Conservation (phyloP, 2,888 invertebrate genomes). For the Drosophila percnosoma region DNA sequence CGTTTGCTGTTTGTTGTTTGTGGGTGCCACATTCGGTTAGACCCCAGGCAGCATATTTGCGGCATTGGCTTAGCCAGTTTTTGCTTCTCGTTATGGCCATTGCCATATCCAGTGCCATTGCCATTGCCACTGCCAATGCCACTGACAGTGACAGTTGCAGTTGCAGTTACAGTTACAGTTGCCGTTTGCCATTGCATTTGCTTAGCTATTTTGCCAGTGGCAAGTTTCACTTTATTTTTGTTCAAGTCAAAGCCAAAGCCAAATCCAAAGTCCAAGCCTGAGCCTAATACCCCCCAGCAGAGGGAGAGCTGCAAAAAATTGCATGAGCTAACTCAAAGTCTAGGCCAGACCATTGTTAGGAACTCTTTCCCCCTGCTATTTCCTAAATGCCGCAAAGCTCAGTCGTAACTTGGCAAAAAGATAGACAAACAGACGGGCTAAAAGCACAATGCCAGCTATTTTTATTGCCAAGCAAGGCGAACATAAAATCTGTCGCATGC, state of each 20-base stretch:
- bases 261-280: constrained; percentile 54
- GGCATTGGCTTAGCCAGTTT: constrained; percentile 58
- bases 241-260: constrained; percentile 58
- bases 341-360: constrained; percentile 62
- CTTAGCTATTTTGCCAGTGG: constrained; percentile 54
- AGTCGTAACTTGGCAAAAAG: constrained; percentile 57
- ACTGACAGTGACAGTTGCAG: constrained; percentile 1
- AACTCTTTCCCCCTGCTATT: constrained; percentile 21
- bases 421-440: constrained; percentile 47
- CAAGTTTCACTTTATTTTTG: constrained; percentile 71
- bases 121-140: constrained; percentile 34
- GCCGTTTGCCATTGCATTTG: constrained; percentile 14
- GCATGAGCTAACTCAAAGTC: constrained; percentile 67
- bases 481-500: constrained; percentile 75
- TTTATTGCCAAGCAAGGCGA: constrained; percentile 72
- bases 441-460: constrained; percentile 73
- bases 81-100: constrained; percentile 36
- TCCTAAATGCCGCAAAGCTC: constrained; percentile 44
- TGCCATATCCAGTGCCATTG: constrained; percentile 27
- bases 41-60: constrained; percentile 59
- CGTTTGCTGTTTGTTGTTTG: constrained; percentile 46
- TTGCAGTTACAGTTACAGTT: constrained; percentile 27
- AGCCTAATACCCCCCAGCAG: constrained; percentile 56
- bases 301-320: constrained; percentile 44
- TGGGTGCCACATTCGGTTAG: constrained; percentile 45